These are phyloP conservation scores for Epizoanthus illoricatus DNA, from an alignment of 92 coral and sea anemone genomes.

Conservation along the genomic window DNA sequence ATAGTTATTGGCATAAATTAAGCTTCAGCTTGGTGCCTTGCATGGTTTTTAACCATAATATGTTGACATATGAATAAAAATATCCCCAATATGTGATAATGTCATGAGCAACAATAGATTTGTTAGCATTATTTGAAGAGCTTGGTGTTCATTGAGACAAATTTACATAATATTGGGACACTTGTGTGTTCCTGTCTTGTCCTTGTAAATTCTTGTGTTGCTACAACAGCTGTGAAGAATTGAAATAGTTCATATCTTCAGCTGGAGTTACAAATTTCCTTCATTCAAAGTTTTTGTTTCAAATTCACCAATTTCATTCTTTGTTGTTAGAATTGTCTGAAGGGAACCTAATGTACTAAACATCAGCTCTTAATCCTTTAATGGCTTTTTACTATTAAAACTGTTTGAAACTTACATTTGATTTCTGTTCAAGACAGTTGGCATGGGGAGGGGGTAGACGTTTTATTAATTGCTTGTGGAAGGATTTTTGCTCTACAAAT, in stretches of 20 bases:
- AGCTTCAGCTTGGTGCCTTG: neutral
- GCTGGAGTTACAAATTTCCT: neutral
- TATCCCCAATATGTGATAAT: conserved; percentile 2
- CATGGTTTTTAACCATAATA: neutral
- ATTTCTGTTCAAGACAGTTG: too few species aligned
- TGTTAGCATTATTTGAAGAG: conserved; percentile 14
- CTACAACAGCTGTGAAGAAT: conserved; percentile 40
- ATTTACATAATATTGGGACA: conserved; percentile 20
- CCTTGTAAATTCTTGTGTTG: conserved; percentile 50
- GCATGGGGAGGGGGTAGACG: too few species aligned
- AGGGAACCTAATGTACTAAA: neutral
- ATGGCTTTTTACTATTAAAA: neutral
- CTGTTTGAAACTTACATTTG: too few species aligned
- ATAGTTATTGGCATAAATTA: neutral
- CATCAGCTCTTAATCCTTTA: neutral
- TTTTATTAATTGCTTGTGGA: too few species aligned
- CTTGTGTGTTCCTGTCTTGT: neutral
- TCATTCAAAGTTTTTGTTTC: neutral
- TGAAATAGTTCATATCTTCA: neutral
- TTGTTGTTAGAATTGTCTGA: conserved; percentile 40
- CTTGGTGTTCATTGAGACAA: neutral
- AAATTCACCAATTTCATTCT: conserved; percentile 22
- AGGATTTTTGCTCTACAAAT: too few species aligned
- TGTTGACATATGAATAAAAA: conserved; percentile 7
- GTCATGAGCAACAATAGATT: conserved; percentile 8